These are phyloP conservation scores for Drosophila buzzatii DNA, from an alignment of 2,888 invertebrate species.

Conservation along the genomic window DNA sequence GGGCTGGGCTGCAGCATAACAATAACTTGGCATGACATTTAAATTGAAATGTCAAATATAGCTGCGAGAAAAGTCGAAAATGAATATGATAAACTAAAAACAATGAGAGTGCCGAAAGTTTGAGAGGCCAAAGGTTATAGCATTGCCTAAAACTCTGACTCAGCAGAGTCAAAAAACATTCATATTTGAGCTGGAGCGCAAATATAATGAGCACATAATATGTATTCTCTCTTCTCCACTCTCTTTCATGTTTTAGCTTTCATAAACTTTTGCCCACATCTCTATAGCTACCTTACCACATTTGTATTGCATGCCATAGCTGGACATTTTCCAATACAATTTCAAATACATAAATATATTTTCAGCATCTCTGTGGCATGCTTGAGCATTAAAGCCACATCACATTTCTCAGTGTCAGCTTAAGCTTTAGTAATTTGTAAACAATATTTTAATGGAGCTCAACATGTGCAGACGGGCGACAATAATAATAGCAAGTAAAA, in stretches of 20 bases:
- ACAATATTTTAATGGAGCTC: slow-evolving; percentile 72
- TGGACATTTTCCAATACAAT: neutral
- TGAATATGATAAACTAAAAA: slow-evolving; percentile 10
- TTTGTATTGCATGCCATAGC: no score
- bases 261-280: neutral
- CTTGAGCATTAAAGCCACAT: neutral
- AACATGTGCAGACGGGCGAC: slow-evolving; percentile 16
- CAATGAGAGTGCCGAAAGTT: neutral
- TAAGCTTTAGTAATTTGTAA: slow-evolving; percentile 45
- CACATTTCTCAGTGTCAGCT: slow-evolving; percentile 50
- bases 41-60: slow-evolving; percentile 66
- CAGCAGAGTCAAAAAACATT: neutral
- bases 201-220: no score
- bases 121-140: neutral
- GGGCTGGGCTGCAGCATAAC: slow-evolving; percentile 45
- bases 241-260: neutral
- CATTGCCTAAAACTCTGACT: neutral
- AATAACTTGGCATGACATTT: slow-evolving; percentile 70
- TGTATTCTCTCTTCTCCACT: no score
- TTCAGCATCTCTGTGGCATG: neutral
- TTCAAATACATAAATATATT: slow-evolving; percentile 5
- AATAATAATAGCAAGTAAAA: slow-evolving; percentile 27
- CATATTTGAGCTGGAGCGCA: no score
- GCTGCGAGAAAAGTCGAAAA: slow-evolving; percentile 37
- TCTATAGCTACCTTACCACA: neutral